Conservation (phyloP, 2,113 vertebrate genomes). For the Gymnobelideus leadbeateri region DNA sequence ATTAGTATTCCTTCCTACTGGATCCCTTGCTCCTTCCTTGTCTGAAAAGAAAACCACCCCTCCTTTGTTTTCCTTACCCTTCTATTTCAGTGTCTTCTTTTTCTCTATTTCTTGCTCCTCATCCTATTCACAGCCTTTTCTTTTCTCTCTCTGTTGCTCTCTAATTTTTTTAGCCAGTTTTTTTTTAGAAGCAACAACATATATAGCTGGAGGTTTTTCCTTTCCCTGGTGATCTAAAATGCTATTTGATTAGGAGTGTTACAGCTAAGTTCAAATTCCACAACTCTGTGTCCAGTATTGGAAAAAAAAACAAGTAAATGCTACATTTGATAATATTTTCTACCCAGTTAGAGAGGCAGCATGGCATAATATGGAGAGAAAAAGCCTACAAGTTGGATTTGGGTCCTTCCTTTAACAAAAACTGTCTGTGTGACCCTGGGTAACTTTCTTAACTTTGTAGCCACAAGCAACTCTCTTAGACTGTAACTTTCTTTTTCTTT, state of each 20-base stretch:
- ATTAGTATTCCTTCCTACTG: no score
- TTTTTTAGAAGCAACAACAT: not conserved
- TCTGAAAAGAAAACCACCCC: no score
- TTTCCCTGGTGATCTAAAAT: not conserved
- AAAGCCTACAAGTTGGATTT: not conserved
- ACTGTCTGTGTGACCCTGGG: not conserved
- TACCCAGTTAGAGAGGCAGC: not conserved
- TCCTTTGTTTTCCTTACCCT: no score
- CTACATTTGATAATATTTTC: not conserved
- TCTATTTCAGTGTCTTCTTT: no score
- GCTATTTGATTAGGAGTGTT: not conserved
- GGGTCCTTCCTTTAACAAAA: not conserved
- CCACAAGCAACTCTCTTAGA: not conserved
- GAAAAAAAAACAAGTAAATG: not conserved
- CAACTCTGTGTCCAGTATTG: not conserved
- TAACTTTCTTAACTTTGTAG: not conserved
- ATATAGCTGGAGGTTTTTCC: not conserved
- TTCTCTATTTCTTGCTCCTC: no score
- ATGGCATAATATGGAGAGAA: not conserved
- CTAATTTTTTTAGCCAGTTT: no score
- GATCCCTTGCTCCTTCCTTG: no score
- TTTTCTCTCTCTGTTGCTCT: no score
- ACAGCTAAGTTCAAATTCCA: not conserved
- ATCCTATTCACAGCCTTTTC: no score
- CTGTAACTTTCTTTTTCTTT: not conserved